phyloP scores from a whole-genome alignment of 2,113 vertebrate genomes.

The Trichechus manatus region DNA sequence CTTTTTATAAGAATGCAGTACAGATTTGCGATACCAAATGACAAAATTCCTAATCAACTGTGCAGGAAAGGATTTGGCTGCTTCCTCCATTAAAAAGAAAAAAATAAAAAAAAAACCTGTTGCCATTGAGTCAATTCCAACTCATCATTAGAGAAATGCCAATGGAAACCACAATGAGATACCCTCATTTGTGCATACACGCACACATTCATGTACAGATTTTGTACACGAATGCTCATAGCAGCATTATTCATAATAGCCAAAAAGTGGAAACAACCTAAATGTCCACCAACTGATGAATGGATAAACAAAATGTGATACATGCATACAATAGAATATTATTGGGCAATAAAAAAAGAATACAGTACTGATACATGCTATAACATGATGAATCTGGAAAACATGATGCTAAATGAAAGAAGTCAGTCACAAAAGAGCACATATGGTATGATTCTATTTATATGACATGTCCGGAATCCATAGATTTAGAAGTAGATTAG shows the following conservation, averaged over 20 bases:
- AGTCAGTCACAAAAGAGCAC: neutral
- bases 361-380: neutral
- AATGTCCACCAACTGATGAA: neutral
- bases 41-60: conserved; percentile 47
- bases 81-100: neutral
- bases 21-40: conserved; percentile 50
- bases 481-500: neutral
- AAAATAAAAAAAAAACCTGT: neutral
- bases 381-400: neutral
- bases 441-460: neutral
- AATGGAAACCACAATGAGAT: neutral
- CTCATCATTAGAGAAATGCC: neutral
- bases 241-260: neutral
- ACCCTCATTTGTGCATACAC: neutral
- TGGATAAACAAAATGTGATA: neutral
- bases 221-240: neutral
- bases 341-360: neutral
- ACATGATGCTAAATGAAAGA: neutral
- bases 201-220: neutral
- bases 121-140: neutral
- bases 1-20: conserved; percentile 43
- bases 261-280: neutral
- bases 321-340: neutral
- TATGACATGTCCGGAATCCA: neutral
- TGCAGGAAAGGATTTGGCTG: neutral